Conservation (phyloP, 2,113 vertebrate species). For the Arenaria interpres region DNA sequence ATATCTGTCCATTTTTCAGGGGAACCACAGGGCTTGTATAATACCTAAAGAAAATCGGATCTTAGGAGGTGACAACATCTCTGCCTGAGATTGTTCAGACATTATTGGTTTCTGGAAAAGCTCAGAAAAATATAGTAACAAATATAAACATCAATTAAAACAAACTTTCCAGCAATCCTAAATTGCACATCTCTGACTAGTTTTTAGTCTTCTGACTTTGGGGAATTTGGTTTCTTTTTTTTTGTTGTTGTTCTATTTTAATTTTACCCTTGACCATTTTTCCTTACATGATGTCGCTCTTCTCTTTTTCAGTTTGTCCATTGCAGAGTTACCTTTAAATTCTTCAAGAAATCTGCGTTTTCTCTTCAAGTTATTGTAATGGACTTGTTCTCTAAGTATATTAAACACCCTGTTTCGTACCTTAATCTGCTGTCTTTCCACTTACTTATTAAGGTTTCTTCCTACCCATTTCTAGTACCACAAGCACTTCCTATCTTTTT, state of each 20-base stretch:
- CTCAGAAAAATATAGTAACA: not conserved
- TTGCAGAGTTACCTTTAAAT: not conserved
- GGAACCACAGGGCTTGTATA: not conserved
- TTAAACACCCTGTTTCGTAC: not conserved
- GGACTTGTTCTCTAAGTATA: not conserved
- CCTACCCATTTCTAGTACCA: not conserved
- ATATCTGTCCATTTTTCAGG: conserved; percentile 2
- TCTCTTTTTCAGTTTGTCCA: not conserved
- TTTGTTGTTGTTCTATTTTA: not conserved
- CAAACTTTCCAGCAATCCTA: not conserved
- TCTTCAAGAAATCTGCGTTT: not conserved
- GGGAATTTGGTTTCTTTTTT: not conserved
- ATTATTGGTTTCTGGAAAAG: not conserved
- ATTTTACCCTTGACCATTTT: not conserved
- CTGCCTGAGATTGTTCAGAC: not conserved
- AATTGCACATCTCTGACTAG: not conserved
- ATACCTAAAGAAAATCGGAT: not conserved
- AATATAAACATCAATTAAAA: not conserved
- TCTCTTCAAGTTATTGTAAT: not conserved
- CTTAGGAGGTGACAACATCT: not conserved
- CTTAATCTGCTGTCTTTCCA: not conserved
- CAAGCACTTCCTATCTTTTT: not conserved
- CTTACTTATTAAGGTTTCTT: not conserved
- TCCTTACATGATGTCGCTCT: not conserved
- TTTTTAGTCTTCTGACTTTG: not conserved